Conservation (phyloP, 53 echinoderm and acorn worm species). For the Henricia sp. region DNA sequence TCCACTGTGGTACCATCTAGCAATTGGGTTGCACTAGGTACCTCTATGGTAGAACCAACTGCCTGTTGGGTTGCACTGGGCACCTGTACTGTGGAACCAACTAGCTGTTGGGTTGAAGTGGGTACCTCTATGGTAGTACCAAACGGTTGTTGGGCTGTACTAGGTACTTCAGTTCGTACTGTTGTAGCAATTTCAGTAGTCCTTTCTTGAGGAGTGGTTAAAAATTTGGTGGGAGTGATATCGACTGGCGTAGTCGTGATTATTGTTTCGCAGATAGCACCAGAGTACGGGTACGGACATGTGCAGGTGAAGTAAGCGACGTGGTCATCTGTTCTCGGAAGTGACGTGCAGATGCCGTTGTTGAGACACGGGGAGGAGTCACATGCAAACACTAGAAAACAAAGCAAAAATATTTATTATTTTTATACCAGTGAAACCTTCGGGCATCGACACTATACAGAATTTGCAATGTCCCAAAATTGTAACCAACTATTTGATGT, state of each 20-base stretch:
- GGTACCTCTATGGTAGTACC: too few species aligned
- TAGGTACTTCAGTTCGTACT: not conserved
- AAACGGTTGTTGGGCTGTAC: not conserved
- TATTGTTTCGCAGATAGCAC: slow-evolving; percentile 37
- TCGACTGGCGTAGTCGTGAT: not conserved
- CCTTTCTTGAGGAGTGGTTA: too few species aligned
- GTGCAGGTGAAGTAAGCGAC: slow-evolving; percentile 69
- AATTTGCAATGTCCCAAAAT: too few species aligned
- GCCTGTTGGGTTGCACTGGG: not conserved
- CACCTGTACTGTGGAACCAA: not conserved
- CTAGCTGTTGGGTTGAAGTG: not conserved
- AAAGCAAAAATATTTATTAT: slow-evolving; percentile 1
- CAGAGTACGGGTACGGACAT: slow-evolving; percentile 59
- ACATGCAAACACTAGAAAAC: slow-evolving; percentile 63
- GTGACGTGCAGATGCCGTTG: slow-evolving; percentile 60
- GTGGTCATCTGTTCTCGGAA: slow-evolving; percentile 29
- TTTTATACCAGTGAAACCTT: too few species aligned
- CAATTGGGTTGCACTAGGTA: slow-evolving; percentile 22
- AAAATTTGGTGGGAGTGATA: slow-evolving; percentile 15
- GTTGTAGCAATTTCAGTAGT: slow-evolving; percentile 10
- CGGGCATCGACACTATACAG: too few species aligned
- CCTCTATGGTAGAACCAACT: not conserved
- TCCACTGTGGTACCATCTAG: not conserved
- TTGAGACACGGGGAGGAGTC: slow-evolving; percentile 68
- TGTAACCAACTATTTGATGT: too few species aligned